phyloP scores from a whole-genome alignment of 2,113 vertebrate species.

The Pachyramphus minor region DNA sequence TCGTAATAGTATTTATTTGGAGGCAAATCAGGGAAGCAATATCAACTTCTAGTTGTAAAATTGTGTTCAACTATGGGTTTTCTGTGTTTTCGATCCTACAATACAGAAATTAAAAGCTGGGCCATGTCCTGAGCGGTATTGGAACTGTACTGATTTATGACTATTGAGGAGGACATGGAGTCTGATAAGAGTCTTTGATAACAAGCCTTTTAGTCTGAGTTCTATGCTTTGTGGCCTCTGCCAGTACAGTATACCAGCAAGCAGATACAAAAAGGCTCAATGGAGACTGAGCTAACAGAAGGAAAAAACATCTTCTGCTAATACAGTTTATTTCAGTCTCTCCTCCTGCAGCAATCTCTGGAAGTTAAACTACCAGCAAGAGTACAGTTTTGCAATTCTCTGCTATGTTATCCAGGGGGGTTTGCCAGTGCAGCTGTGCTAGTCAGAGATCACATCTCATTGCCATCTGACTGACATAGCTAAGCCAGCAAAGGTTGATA shows the following conservation, averaged over 20 bases:
- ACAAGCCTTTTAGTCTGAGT: not conserved
- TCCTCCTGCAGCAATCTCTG: not conserved
- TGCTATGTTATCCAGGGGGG: not conserved
- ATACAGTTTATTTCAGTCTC: not conserved
- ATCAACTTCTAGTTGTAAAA: not conserved
- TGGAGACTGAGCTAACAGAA: not conserved
- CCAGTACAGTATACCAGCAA: not conserved
- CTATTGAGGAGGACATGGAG: not conserved
- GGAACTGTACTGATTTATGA: not conserved
- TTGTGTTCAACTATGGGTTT: not conserved
- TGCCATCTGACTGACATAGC: not conserved
- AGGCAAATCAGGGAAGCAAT: not conserved
- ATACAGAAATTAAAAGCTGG: not conserved
- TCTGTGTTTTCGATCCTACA: not conserved
- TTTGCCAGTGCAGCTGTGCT: not conserved
- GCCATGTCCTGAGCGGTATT: not conserved
- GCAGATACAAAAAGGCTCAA: not conserved
- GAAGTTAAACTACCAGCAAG: not conserved
- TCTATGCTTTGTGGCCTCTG: not conserved
- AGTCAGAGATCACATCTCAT: not conserved
- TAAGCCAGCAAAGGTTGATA: not conserved
- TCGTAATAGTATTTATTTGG: not conserved
- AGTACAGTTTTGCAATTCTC: not conserved
- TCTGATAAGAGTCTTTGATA: not conserved
- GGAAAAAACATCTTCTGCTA: not conserved